Evolutionary conservation across 2,113 vertebrate species (phyloP), one percentile per base, ranked within the genome.

Genomic region (Morone saxatilis): DNA sequence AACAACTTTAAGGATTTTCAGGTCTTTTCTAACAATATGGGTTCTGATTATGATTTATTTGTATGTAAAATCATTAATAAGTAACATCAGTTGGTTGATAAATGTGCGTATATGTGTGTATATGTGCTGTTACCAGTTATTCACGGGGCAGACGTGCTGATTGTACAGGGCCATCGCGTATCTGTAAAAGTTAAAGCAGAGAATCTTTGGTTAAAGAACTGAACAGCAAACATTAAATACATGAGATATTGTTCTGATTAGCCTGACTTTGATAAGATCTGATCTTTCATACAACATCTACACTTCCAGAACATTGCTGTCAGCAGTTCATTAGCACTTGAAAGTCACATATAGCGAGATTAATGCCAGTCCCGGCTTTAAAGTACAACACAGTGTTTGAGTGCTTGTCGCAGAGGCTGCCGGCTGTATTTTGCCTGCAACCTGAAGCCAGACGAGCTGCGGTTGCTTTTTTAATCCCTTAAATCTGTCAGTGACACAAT

Each of bases 121-220:
- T 57, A 76, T 12, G 43, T 56, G 19, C 5, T 25, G 54, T 96
- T 31, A 97, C 97, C 97, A 98, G 93, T 97, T 97, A 56, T 96
- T 91, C 80, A 98, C 95, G 0, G 97, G 96, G 73, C 97, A 98
- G 88, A 98, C 96, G 59, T 98, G 97, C 91, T 97, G 96, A 92
- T 98, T 98, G 91, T 96, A 96, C 61, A 98, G 94, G 0, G 97
- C 96, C 96, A 98, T 97, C 57, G 96, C 96, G 3, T 97, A 97
- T 91, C 97, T 98, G 91, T 50, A 65, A 56, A 31, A 59, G 11
- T 13, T 7, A 66, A 60, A 77, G 45, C 7, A 85, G n/a, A 84
- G 3, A 51, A 25, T 12, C 11, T 41, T 83, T 60, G 19, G 54
- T 65, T 19, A 36, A 16, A 59, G 60, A 62, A 11, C 17, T 40